Conservation (phyloP, 1,140 invertebrate genomes). For the Homalodisca vitripennis region DNA sequence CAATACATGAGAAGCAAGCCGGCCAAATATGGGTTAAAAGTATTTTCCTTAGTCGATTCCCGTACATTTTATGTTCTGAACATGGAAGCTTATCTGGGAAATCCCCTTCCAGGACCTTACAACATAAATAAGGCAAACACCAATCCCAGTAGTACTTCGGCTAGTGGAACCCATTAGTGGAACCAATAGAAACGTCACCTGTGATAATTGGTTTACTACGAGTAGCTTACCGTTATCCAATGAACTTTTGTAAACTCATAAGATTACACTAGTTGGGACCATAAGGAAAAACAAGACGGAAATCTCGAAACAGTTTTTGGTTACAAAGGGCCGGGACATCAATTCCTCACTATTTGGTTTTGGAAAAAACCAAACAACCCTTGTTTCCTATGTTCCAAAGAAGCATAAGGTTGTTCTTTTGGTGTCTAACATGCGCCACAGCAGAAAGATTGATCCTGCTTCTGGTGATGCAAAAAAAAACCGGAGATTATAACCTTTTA, state of each 20-base stretch:
- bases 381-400: neutral
- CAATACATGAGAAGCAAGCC: constrained; percentile 49
- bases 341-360: neutral
- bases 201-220: constrained; percentile 49
- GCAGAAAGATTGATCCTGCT: neutral
- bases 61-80: constrained; percentile 44
- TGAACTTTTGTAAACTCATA: constrained; percentile 43
- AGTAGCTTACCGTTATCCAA: constrained; percentile 43
- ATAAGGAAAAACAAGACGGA: constrained; percentile 47
- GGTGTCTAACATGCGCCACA: neutral
- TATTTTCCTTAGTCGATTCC: constrained; percentile 45
- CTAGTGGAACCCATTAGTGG: constrained; percentile 44
- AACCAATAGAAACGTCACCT: constrained; percentile 47
- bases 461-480: constrained; percentile 33
- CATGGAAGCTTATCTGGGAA: constrained; percentile 42
- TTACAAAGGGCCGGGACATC: neutral
- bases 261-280: constrained; percentile 46
- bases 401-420: neutral
- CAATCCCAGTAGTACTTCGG: constrained; percentile 44
- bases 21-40: constrained; percentile 48
- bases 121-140: constrained; percentile 39
- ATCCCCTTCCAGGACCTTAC: constrained; percentile 46
- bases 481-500: constrained; percentile 43
- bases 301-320: constrained; percentile 40
- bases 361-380: neutral